Base-by-base conservation (phyloP, 2,888 invertebrate species). In the Psylliodes chrysocephalus region DNA sequence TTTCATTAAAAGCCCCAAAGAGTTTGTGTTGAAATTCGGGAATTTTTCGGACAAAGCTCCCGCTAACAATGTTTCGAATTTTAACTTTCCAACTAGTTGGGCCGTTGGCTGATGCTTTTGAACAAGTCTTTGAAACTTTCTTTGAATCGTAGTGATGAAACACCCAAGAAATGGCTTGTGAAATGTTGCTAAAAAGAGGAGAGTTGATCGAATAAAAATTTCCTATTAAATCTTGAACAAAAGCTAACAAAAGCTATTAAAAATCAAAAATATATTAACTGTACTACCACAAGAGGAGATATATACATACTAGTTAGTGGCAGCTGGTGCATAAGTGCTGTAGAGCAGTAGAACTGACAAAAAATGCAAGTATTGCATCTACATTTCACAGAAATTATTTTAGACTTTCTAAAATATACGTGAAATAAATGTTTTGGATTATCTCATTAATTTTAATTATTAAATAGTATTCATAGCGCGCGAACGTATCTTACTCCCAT, bases 1-100 rank as follows among this genome's bases (percentile, higher is more conserved):
- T 61, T 60, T 60, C 59, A 60, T 60, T 47, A 60, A 57, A 60
- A 64, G 54, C 53, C 40, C 38, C 38, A 52, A n/a, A 46, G 57
- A 54, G 30, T 63, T 53, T 53, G 18, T 54, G 35, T 47, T 35
- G 59, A 59, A 28, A 64, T 55, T 55, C 38, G 54, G 47, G 46
- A 61, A 54, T 61, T 61, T 54, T 55, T 51, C 38, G 22, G 47
- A 55, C 28, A 55, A 55, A 61, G 61, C 61, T 47, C 33, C 35
- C 38, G 38, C 54, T 55, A 55, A 61, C 55, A 49, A 55, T 33
- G 52, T 60, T 60, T 40, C 19, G 33, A 51, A 52, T 60, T 55
- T 40, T 47, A 61, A 61, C 38, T 61, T 40, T 61, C 19, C 35
- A 47, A 57, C 47, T 57, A 47, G 47, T 40, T 53, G 46, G 12